Conservation (phyloP, 2,888 invertebrate species). For the Eristalis intricaria region DNA sequence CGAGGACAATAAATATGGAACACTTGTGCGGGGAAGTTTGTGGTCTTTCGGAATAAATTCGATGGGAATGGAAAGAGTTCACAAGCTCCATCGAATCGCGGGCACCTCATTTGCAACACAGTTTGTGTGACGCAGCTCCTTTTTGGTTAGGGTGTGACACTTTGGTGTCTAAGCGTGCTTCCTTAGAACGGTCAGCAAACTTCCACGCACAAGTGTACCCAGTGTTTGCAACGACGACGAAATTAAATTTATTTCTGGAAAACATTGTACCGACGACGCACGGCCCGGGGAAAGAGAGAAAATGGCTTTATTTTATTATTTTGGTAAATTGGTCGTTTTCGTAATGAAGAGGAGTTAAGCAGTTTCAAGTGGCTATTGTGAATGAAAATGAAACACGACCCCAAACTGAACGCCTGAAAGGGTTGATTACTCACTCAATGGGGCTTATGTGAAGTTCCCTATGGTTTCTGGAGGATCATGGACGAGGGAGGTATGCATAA, state of each 20-base stretch:
- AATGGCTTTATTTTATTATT: constrained; percentile 6
- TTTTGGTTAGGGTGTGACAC: too few species aligned
- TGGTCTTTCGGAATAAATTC: too few species aligned
- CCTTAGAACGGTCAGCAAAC: not conserved
- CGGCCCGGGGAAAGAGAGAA: too few species aligned
- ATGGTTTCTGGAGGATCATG: too few species aligned
- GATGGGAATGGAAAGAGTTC: too few species aligned
- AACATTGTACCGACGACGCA: constrained; percentile 10
- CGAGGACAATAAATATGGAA: constrained; percentile 18
- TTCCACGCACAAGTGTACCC: not conserved
- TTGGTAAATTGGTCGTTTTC: constrained; percentile 36
- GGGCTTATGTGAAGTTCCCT: too few species aligned
- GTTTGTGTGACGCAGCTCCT: too few species aligned
- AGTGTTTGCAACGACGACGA: not conserved
- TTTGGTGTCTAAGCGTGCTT: too few species aligned
- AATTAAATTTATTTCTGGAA: constrained; percentile 2
- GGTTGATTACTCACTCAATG: not conserved
- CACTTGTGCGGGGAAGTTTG: not conserved
- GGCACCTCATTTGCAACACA: too few species aligned
- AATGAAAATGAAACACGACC: not conserved
- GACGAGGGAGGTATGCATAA: too few species aligned
- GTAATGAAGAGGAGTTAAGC: constrained; percentile 41
- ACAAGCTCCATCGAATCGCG: too few species aligned
- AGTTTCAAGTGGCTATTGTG: constrained; percentile 21
- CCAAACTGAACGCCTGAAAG: not conserved